These are phyloP conservation scores for Caenorhabditis imperialis DNA, from an alignment of 2,888 invertebrate genomes.

Conservation along the genomic window DNA sequence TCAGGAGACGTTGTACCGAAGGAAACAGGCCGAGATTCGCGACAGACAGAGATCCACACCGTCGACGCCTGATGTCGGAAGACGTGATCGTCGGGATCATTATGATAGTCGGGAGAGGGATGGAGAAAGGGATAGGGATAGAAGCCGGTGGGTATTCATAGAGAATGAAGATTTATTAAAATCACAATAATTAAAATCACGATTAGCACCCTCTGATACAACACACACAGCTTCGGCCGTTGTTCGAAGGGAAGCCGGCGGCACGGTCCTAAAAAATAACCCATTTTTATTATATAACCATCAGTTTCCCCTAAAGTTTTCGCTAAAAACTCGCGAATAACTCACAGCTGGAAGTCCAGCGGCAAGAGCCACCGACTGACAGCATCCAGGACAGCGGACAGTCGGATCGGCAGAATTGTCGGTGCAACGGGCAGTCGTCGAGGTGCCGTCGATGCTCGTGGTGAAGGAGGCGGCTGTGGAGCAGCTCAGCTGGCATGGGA, in stretches of 20 bases:
- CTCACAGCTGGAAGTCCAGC: conserved; percentile 24
- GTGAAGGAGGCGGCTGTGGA: conserved; percentile 39
- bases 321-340: neutral
- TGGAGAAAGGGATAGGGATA: neutral
- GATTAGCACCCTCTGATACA: conserved; percentile 35
- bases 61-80: neutral
- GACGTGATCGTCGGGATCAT: neutral
- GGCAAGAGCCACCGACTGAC: conserved; percentile 34
- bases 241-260: conserved; percentile 46
- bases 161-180: conserved; percentile 5
- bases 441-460: conserved; percentile 31
- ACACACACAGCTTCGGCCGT: conserved; percentile 47
- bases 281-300: too few relatives aligned
- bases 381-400: conserved; percentile 40
- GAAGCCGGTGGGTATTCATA: neutral
- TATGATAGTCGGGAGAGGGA: neutral
- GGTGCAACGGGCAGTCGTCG: conserved; percentile 41
- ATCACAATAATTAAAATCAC: neutral
- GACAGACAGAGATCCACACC: conserved; percentile 3
- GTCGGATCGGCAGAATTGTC: conserved; percentile 13
- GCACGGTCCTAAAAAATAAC: conserved; percentile 32
- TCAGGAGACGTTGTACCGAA: conserved; percentile 37
- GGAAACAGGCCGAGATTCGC: conserved; percentile 18
- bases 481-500: conserved; percentile 32
- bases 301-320: neutral